These are phyloP conservation scores for Stenodera caucasica DNA, from an alignment of 2,888 invertebrate genomes.

Conservation along the genomic window DNA sequence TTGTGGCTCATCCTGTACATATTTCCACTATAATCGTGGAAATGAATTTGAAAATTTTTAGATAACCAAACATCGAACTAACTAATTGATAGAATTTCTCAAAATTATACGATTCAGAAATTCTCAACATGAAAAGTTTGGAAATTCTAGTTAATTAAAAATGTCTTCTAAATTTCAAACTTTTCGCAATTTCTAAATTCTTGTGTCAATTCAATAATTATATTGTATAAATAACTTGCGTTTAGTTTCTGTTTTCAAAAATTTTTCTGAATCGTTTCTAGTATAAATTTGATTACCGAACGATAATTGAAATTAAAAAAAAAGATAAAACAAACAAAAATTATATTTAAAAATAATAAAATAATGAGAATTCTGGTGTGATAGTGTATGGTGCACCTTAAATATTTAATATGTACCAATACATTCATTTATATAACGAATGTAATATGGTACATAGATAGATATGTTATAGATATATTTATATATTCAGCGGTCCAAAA, in stretches of 20 bases:
- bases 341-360: conserved; percentile 22
- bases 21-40: background rate
- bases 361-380: conserved; percentile 53
- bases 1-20: too few relatives aligned
- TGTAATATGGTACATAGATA: conserved; percentile 42
- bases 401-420: conserved; percentile 34
- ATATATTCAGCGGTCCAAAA: conserved; percentile 56
- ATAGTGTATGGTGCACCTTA: conserved; percentile 57
- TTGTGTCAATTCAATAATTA: too few relatives aligned
- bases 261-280: background rate
- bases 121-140: background rate
- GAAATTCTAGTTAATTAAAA: background rate
- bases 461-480: conserved; percentile 21
- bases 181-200: background rate
- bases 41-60: background rate
- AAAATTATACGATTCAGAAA: background rate
- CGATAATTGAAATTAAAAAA: background rate
- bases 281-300: background rate
- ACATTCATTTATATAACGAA: conserved; percentile 4
- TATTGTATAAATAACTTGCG: too few relatives aligned
- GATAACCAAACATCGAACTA: background rate
- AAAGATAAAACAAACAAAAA: background rate
- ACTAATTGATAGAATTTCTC: background rate
- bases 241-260: background rate
- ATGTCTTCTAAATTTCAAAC: conserved; percentile 1